Conservation (phyloP, 1,140 invertebrate genomes). For the Goniozus legneri region DNA sequence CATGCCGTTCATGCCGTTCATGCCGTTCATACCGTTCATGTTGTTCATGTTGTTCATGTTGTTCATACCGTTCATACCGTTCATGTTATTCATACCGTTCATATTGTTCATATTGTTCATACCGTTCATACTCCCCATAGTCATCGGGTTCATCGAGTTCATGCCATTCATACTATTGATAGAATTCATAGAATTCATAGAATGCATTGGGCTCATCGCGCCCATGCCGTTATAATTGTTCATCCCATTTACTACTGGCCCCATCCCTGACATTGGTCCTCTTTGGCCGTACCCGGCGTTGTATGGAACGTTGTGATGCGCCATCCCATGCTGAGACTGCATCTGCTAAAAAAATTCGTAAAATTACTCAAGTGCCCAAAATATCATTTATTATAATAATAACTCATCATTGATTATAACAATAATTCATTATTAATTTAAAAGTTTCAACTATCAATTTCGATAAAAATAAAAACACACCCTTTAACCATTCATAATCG, state of each 20-base stretch:
- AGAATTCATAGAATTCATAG: slow-evolving; percentile 46
- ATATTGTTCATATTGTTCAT: slow-evolving; percentile 14
- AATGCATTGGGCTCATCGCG: slow-evolving; percentile 49
- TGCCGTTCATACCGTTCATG: slow-evolving; percentile 57
- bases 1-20: slow-evolving; percentile 56
- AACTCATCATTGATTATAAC: too few relatives aligned
- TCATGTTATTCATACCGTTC: slow-evolving; percentile 55
- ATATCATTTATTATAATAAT: too few relatives aligned
- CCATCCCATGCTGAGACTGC: slow-evolving; percentile 51
- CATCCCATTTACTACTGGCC: slow-evolving; percentile 42
- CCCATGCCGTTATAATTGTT: slow-evolving; percentile 46
- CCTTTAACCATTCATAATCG: too few relatives aligned
- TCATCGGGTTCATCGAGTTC: slow-evolving; percentile 58
- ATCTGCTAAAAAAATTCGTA: too few relatives aligned
- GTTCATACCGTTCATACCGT: slow-evolving; percentile 52
- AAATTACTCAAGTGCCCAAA: too few relatives aligned
- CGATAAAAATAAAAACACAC: too few relatives aligned
- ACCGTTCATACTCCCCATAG: slow-evolving; percentile 55
- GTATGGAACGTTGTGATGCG: slow-evolving; percentile 51
- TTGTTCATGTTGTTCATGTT: slow-evolving; percentile 55
- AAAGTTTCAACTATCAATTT: too few relatives aligned
- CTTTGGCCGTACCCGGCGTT: slow-evolving; percentile 56
- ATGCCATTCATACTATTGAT: slow-evolving; percentile 56
- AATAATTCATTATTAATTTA: too few relatives aligned
- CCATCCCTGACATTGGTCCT: slow-evolving; percentile 53